Conservation (phyloP, 92 coral and sea anemone species). For the Bergia puertoricense region DNA sequence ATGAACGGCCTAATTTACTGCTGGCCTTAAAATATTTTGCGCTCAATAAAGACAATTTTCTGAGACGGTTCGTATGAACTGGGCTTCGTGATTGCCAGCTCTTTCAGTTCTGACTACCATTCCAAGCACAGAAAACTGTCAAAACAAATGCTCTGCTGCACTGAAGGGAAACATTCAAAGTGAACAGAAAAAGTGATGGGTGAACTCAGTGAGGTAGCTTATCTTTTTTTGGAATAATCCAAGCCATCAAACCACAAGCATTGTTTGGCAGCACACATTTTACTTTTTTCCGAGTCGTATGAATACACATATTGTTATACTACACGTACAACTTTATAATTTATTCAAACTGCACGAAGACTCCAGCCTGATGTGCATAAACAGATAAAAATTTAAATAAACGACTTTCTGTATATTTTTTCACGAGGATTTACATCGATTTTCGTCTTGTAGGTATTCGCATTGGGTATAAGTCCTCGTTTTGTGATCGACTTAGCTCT, state of each 20-base stretch:
- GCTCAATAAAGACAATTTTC: background rate
- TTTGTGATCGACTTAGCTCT: constrained; percentile 73
- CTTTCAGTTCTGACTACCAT: background rate
- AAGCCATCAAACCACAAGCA: constrained; percentile 16
- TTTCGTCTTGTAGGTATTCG: constrained; percentile 22
- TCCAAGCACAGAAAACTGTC: background rate
- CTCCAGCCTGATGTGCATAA: background rate
- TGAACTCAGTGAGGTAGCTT: background rate
- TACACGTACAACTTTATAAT: constrained; percentile 14
- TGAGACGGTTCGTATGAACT: background rate
- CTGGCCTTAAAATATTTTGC: background rate
- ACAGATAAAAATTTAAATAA: background rate
- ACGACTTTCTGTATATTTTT: background rate
- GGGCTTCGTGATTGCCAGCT: background rate
- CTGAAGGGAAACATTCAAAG: background rate
- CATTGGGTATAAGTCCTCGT: constrained; percentile 30
- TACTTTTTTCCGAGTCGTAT: background rate
- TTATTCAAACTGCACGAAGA: constrained; percentile 26
- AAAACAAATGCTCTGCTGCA: background rate
- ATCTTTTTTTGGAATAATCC: background rate
- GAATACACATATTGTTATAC: background rate
- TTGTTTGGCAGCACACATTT: constrained; percentile 4
- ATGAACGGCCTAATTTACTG: background rate
- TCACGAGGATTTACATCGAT: constrained; percentile 3
- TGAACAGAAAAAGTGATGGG: background rate